Percentiles rank a stretch among this genome's conserved stretches.
phyloP scores from a whole-genome alignment of 1,140 invertebrate species.

The Drosophila ambigua region DNA sequence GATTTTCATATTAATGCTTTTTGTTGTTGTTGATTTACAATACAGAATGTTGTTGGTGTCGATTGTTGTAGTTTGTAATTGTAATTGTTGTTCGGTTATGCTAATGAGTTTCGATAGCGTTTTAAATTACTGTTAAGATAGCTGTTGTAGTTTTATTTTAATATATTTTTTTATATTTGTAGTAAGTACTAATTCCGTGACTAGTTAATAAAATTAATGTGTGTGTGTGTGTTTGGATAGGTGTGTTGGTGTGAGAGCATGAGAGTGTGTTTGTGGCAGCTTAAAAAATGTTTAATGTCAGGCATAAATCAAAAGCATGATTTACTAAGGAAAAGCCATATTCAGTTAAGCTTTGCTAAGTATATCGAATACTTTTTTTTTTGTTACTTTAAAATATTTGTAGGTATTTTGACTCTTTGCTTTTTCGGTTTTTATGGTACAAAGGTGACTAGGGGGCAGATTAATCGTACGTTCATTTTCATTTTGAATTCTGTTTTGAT shows the following conservation, averaged over 20 bases:
- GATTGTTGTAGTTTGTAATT: conserved; percentile 14
- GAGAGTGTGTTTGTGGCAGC: conserved; percentile 37
- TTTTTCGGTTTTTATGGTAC: conserved; percentile 49
- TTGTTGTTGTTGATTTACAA: conserved; percentile 57
- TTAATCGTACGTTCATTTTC: conserved; percentile 49
- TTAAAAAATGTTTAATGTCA: conserved; percentile 68
- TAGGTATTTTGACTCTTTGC: conserved; percentile 33
- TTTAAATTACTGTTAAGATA: conserved; percentile 49
- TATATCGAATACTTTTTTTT: conserved; percentile 35
- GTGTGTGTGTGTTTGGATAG: conserved; percentile 33
- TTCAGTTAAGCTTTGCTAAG: conserved; percentile 67
- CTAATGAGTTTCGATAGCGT: conserved; percentile 70
- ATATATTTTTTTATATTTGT: conserved; percentile 29
- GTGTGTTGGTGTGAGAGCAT: conserved; percentile 6
- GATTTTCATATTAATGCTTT: conserved; percentile 54
- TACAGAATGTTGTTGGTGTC: conserved; percentile 51
- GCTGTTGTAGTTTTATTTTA: conserved; percentile 35
- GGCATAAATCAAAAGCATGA: conserved; percentile 80
- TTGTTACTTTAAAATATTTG: conserved; percentile 24
- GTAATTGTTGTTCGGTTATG: conserved; percentile 39
- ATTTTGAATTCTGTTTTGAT: conserved; percentile 49
- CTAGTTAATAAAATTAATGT: conserved; percentile 62
- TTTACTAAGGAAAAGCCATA: conserved; percentile 76
- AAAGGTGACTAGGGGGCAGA: conserved; percentile 52
- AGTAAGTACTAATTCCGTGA: conserved; percentile 71